Evolutionary conservation across 2,113 vertebrate genomes (phyloP).

Genomic region (Nettapus auritus): DNA sequence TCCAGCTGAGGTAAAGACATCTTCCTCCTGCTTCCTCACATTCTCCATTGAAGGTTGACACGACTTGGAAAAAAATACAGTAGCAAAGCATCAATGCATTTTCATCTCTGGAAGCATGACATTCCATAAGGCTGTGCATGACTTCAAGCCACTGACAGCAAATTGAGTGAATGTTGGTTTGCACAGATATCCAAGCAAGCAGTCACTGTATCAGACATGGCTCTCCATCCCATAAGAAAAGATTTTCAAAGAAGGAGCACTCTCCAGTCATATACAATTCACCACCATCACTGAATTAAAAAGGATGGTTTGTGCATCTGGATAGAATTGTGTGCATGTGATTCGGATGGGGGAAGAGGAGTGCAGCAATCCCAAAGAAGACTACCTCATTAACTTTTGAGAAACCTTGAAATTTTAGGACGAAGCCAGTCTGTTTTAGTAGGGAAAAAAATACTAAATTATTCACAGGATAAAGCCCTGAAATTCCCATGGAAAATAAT

Average conservation of each 20-base stretch:
- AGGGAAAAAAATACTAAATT: not conserved
- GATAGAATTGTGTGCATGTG: not conserved
- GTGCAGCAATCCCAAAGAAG: not conserved
- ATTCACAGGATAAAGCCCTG: not conserved
- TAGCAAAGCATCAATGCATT: not conserved
- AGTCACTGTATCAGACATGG: not conserved
- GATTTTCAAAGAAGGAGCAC: not conserved
- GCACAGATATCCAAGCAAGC: not conserved
- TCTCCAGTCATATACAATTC: not conserved
- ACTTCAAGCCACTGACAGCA: not conserved
- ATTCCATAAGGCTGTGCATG: not conserved
- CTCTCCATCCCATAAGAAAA: not conserved
- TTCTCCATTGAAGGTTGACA: not conserved
- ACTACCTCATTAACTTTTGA: not conserved
- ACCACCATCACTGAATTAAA: not conserved
- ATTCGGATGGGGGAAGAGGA: not conserved
- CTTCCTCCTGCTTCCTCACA: not conserved
- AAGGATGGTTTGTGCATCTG: not conserved
- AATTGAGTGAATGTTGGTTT: not conserved
- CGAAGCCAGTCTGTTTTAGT: not conserved
- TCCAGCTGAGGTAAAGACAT: not conserved
- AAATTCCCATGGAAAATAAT: not conserved
- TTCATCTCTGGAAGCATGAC: not conserved
- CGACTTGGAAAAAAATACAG: not conserved
- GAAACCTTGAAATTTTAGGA: not conserved